A percentile compares a stretch with the other conserved stretches of the same genome.
These are phyloP conservation scores for Morphnarchus princeps DNA, from an alignment of 2,113 vertebrate species.

Conservation along the genomic window DNA sequence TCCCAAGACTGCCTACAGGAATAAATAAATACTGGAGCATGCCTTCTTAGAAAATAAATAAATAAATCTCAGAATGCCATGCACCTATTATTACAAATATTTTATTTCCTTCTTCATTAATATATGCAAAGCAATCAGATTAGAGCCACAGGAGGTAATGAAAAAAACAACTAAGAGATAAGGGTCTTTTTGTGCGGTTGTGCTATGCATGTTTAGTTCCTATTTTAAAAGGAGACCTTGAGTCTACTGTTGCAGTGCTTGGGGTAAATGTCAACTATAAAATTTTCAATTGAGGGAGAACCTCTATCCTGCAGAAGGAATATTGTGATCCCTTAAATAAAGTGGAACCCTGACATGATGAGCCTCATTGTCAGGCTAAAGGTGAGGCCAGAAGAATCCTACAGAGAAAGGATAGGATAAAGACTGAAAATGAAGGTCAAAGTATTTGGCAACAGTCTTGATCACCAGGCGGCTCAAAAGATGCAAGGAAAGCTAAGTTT, in stretches of 20 bases:
- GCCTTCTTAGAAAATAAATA: neutral
- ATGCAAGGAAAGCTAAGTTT: neutral
- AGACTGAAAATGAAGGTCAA: slow-evolving; percentile 13
- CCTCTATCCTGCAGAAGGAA: neutral
- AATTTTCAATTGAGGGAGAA: slow-evolving; percentile 1
- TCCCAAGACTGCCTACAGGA: neutral
- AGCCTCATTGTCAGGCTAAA: neutral
- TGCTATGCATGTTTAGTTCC: neutral
- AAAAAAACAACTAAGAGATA: slow-evolving; percentile 45
- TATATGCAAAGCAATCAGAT: slow-evolving; percentile 48
- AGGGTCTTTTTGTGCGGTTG: neutral
- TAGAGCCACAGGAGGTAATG: slow-evolving; percentile 34
- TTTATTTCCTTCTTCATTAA: slow-evolving; percentile 37
- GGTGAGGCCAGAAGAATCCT: neutral
- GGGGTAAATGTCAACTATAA: neutral
- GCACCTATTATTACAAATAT: neutral
- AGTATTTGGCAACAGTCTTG: neutral
- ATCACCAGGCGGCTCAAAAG: neutral
- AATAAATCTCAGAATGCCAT: neutral
- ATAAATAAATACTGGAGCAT: neutral
- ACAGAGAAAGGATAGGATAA: neutral
- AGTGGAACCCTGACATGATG: neutral
- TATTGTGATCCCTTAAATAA: neutral
- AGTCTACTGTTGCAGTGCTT: neutral
- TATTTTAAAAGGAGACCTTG: slow-evolving; percentile 13